A percentile compares a stretch with the other conserved stretches of the same genome.
Evolutionary conservation across 2,113 vertebrate species (phyloP).

Genomic region (Fregata magnificens): DNA sequence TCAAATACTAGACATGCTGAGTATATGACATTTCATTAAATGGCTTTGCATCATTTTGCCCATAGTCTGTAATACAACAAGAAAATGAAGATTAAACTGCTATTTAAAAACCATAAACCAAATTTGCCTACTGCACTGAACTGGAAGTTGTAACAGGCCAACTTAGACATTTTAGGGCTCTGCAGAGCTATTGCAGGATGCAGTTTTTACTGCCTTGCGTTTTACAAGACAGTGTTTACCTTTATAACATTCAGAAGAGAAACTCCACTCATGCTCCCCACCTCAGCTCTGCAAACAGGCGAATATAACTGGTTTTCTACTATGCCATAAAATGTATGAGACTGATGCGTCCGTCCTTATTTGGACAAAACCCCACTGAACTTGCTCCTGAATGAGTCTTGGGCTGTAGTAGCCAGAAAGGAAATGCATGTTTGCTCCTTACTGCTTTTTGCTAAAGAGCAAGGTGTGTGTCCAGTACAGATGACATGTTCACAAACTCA

Average conservation of each 20-base stretch:
- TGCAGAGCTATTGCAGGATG: not conserved
- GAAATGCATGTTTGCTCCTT: not conserved
- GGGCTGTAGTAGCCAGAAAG: not conserved
- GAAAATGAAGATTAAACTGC: not conserved
- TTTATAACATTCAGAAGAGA: not conserved
- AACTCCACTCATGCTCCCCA: not conserved
- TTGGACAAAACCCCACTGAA: not conserved
- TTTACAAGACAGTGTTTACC: slow-evolving; percentile 34
- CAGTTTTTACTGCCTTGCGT: not conserved
- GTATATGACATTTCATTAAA: not conserved
- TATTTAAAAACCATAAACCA: not conserved
- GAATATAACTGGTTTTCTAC: not conserved
- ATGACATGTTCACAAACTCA: not conserved
- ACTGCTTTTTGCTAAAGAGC: not conserved
- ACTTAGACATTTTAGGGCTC: not conserved
- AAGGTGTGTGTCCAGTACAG: not conserved
- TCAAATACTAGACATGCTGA: not conserved
- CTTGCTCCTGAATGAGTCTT: not conserved
- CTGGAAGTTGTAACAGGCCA: not conserved
- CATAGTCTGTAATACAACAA: not conserved
- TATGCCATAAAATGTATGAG: not conserved
- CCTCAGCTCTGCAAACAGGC: not conserved
- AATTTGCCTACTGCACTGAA: not conserved
- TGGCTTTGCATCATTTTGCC: not conserved
- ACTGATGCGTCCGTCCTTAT: not conserved